Conservation (phyloP, 2,888 invertebrate genomes). For the Microplitis deprimator region DNA sequence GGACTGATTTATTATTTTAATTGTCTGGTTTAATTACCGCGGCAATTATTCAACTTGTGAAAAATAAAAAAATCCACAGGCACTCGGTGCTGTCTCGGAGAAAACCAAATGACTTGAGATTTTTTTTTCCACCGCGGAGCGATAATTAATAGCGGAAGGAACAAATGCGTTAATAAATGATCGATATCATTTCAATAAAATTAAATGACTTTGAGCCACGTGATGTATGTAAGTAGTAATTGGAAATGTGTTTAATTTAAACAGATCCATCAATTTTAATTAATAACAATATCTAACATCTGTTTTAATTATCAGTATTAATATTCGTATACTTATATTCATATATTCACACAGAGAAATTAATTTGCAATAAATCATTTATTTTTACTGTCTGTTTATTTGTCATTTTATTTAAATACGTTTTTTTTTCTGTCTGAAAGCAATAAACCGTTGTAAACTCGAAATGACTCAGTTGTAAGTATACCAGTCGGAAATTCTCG, state of each 20-base stretch:
- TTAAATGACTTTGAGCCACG: background rate
- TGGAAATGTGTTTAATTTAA: background rate
- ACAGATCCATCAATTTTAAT: background rate
- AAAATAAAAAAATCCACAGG: background rate
- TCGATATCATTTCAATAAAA: background rate
- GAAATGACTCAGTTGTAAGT: background rate
- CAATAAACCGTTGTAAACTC: background rate
- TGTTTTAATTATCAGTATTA: background rate
- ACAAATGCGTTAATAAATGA: background rate
- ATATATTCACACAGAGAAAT: too few relatives aligned
- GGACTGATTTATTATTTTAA: slow-evolving; percentile 52
- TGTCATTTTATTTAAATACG: too few relatives aligned
- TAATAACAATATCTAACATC: background rate
- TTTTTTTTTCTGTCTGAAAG: background rate
- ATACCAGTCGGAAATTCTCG: background rate
- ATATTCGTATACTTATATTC: background rate
- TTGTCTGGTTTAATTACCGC: slow-evolving; percentile 44
- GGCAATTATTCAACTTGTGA: slow-evolving; percentile 47
- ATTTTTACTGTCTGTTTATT: too few relatives aligned
- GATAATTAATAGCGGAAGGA: background rate
- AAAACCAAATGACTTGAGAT: slow-evolving; percentile 6
- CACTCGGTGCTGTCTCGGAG: slow-evolving; percentile 6
- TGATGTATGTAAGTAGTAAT: background rate
- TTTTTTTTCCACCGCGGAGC: background rate
- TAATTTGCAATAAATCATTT: too few relatives aligned